Conservation (phyloP, 2,888 invertebrate species). For the Camptogramma bilineatum region DNA sequence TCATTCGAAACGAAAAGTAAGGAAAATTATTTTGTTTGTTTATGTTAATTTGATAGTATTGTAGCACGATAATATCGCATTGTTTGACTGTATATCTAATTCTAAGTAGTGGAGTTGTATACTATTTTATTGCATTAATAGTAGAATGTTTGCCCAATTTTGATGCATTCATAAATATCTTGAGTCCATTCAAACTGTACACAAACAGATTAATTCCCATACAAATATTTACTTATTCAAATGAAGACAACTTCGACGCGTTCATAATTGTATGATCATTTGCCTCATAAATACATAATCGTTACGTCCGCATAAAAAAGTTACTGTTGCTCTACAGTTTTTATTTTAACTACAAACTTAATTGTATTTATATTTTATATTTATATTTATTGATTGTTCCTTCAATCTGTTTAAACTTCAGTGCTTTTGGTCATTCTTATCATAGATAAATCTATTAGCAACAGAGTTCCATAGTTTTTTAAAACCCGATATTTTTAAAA, state of each 20-base stretch:
- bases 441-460: no score
- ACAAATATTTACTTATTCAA: constrained; percentile 37
- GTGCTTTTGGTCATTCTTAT: not conserved
- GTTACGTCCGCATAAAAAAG: constrained; percentile 21
- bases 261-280: constrained; percentile 30
- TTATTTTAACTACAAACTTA: not conserved
- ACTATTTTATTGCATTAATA: not conserved
- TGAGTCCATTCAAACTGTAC: not conserved
- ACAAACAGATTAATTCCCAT: constrained; percentile 4
- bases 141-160: not conserved
- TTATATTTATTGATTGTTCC: not conserved
- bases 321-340: constrained; percentile 22
- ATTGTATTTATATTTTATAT: not conserved
- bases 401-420: not conserved
- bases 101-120: not conserved
- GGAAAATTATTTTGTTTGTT: constrained; percentile 35
- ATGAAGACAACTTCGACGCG: constrained; percentile 33
- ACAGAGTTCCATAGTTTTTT: no score
- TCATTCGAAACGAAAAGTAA: constrained; percentile 31
- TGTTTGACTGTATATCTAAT: constrained; percentile 4
- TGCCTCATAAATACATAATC: constrained; percentile 36
- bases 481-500: no score
- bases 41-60: constrained; percentile 29
- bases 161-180: not conserved
- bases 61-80: constrained; percentile 9